These are phyloP conservation scores for Cavia porcellus DNA, from an alignment of 2,113 vertebrate genomes.

Conservation along the genomic window DNA sequence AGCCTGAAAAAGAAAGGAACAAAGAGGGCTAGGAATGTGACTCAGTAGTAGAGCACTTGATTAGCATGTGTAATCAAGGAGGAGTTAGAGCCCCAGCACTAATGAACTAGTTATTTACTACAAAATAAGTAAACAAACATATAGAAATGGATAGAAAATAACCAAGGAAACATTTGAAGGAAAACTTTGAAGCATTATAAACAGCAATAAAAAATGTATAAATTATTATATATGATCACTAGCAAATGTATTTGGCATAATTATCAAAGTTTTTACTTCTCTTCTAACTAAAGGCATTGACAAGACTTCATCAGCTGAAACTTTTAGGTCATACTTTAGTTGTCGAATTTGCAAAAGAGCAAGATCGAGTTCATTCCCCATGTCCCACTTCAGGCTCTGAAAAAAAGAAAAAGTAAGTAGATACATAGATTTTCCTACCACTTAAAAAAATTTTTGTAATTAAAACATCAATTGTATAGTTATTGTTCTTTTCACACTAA, in stretches of 20 bases:
- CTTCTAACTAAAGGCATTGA: conserved; percentile 90
- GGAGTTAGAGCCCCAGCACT: not conserved
- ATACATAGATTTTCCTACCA: not conserved
- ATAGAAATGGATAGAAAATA: not conserved
- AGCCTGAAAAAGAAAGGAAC: not conserved
- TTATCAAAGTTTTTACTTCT: conserved; percentile 39
- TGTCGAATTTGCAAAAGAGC: conserved; percentile 95
- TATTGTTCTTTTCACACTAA: conserved; percentile 36
- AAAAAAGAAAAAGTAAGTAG: conserved; percentile 88
- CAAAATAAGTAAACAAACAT: not conserved
- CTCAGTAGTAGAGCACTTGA: not conserved
- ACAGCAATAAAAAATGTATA: not conserved
- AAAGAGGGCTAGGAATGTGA: not conserved
- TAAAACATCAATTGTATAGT: not conserved
- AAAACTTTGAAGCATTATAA: not conserved
- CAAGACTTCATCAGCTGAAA: conserved; percentile 95
- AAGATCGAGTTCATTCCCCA: conserved; percentile 90
- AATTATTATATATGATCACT: not conserved
- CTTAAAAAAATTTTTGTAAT: not conserved
- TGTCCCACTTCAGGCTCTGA: conserved; percentile 90
- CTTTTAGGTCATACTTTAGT: conserved; percentile 94
- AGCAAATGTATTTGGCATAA: not conserved
- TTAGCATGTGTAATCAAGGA: not conserved
- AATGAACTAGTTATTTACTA: not conserved
- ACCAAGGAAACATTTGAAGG: not conserved